phyloP scores from a whole-genome alignment of 1,140 invertebrate species.

The Platorchestia sp. region DNA sequence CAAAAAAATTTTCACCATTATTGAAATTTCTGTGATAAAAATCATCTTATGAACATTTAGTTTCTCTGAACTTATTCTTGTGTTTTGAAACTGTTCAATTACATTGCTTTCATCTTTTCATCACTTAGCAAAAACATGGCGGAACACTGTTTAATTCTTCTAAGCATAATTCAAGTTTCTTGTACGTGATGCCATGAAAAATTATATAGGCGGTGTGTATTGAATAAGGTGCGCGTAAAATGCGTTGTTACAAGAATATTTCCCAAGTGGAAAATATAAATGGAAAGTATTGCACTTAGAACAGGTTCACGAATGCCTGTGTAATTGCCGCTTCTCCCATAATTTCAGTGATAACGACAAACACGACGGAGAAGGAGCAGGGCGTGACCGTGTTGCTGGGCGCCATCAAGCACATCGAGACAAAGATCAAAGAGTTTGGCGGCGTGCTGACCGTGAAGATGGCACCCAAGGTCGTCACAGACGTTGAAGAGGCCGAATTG shows the following conservation, averaged over 20 bases:
- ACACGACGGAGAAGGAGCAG: conserved; percentile 95
- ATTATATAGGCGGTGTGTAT: neutral
- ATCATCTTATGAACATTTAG: too few relatives aligned
- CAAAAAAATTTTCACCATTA: too few relatives aligned
- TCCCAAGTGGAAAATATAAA: neutral
- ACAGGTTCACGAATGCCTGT: too few relatives aligned
- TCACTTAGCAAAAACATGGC: too few relatives aligned
- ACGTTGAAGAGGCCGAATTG: conserved; percentile 96
- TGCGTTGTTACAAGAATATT: neutral
- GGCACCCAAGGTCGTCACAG: conserved; percentile 89
- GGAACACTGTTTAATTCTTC: too few relatives aligned
- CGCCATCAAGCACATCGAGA: conserved; percentile 89
- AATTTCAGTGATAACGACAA: conserved; percentile 93
- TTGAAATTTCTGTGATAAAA: too few relatives aligned
- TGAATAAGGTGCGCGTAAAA: neutral
- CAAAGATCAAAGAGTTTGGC: conserved; percentile 83
- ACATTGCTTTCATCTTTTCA: too few relatives aligned
- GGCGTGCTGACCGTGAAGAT: conserved; percentile 96
- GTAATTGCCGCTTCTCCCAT: conserved; percentile 45
- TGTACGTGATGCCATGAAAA: too few relatives aligned
- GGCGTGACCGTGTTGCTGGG: conserved; percentile 90
- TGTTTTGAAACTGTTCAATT: too few relatives aligned
- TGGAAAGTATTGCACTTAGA: neutral
- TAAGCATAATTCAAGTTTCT: too few relatives aligned
- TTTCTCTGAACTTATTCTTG: too few relatives aligned